Base-by-base conservation (phyloP, 2,113 vertebrate genomes). In the Bettongia penicillata region DNA sequence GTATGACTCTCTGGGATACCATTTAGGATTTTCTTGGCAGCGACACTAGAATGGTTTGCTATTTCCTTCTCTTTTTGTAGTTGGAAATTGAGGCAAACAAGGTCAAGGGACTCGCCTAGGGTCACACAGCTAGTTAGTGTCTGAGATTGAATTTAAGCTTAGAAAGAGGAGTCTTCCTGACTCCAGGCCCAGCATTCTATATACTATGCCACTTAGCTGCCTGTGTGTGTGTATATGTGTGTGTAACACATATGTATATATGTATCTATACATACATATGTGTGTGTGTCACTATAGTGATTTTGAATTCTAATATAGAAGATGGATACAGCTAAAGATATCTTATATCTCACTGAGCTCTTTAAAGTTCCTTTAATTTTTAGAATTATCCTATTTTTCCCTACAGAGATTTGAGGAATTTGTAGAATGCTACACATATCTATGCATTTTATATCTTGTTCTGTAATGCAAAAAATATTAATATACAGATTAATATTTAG, bases 301-400 rank as follows among this genome's bases (percentile, higher is more conserved):
- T 90, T 52, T 53, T 57, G 91, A 68, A 77, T 51, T 48, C 48
- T 48, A 92, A 95, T 89, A 93, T 48, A 25, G 25, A 84, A 94
- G 48, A 89, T 37, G 84, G 3, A 90, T 55, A 51, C 77, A 96
- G 57, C 91, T 94, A 53, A 47, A 94, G 12, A 22, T 92, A 24
- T 52, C 1, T 47, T 23, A 91, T 93, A 77, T 53, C 92, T 48
- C 89, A 84, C 3, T 37, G 91, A 93, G 77, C 47, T 47, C 43
- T 94, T 92, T 89, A 92, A 57, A 95, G 90, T 37, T 90, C 68
- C n/a, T 91, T 93, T 92, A 94, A 90, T 97, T 97, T 97, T 97
- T 96, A 93, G 94, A 94, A 57, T 92, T 55, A 28, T 51, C 37
- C 52, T 89, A 57, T 61, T 90, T 96, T 48, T 55, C 93, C 91